Base-by-base conservation (phyloP, 1,140 invertebrate species). In the Whitmania pigra region DNA sequence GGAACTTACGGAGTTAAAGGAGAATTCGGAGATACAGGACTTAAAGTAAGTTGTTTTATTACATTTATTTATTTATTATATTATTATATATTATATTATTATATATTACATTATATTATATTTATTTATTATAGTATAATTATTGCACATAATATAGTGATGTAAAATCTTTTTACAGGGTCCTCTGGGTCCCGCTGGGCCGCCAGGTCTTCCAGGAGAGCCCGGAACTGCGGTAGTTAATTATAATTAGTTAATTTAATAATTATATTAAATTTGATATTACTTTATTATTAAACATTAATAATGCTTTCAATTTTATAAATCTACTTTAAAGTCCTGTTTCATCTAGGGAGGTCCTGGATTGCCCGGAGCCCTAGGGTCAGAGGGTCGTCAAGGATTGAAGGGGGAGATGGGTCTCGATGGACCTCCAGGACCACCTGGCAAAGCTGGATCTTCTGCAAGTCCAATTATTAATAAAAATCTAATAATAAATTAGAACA, bases 181-280 rank as follows among this genome's bases (percentile, higher is more conserved):
- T 20, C 78, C 86, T 63, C 81, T 83, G 49, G 86, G 86, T 69
- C 75, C 86, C 66, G 82, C 83, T 27, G 91, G 91, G 71, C 83
- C 87, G 7, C 90, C 90, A 77, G 89, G 89, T 57, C 83, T 85
- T 29, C 80, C 89, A 76, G 90, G 90, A 57, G 89, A 90, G 80
- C 78, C 86, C 67, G 90, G 90, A 69, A 76, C 80, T 49, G 85
- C 88, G 78, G 89, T 80, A 74, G 75, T 69, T 73, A 20, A 55
- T 27, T 57, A 27, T 71, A 27, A 72, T n/a, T 68, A 57, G 15
- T 31, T 15, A 22, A 29, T 68, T 70, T 69, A n/a, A n/a, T n/a
- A n/a, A 73, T 17, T 57, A 76, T 66, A 77, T 90, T 18, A 25
- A 13, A 11, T 11, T n/a, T 31, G 29, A 25, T 63, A 0, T 63